A percentile compares a stretch with the other conserved stretches of the same genome.
Evolutionary conservation across 2,797 vertebrate species (phyloP).

Genomic region (Thunnus albacares): DNA sequence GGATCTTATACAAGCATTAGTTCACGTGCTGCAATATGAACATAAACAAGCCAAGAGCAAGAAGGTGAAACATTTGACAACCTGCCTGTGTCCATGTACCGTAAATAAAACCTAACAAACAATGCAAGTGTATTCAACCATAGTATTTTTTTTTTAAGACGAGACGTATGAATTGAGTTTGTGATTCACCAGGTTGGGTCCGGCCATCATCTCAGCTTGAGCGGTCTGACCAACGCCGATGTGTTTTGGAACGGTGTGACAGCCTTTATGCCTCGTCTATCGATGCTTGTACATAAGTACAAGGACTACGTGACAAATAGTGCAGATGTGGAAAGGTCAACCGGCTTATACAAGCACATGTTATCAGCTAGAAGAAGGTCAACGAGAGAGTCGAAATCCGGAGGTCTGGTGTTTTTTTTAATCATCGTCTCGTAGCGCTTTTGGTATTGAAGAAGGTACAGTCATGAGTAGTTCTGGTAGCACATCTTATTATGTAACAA

Average conservation of each 20-base stretch:
- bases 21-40: not conserved
- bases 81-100: too few relatives aligned
- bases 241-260: conserved; percentile 54
- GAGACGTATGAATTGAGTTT: not conserved
- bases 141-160: not conserved
- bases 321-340: conserved; percentile 51
- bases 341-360: not conserved
- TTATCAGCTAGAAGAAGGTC: conserved; percentile 18
- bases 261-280: conserved; percentile 46
- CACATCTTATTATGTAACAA: not conserved
- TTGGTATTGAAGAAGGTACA: not conserved
- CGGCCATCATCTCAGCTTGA: not conserved
- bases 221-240: not conserved
- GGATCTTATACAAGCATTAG: not conserved
- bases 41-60: not conserved
- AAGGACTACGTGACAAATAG: conserved; percentile 50
- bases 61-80: not conserved
- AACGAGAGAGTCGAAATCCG: not conserved
- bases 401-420: not conserved
- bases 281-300: conserved; percentile 44
- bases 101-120: too few relatives aligned
- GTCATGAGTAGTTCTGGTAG: not conserved
- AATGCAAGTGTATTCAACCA: too few relatives aligned
- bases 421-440: not conserved
- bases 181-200: conserved; percentile 26